A percentile compares a stretch with the other conserved stretches of the same genome.
These are phyloP conservation scores for Taphrorychus bicolor DNA, from an alignment of 2,888 invertebrate genomes.

Conservation along the genomic window DNA sequence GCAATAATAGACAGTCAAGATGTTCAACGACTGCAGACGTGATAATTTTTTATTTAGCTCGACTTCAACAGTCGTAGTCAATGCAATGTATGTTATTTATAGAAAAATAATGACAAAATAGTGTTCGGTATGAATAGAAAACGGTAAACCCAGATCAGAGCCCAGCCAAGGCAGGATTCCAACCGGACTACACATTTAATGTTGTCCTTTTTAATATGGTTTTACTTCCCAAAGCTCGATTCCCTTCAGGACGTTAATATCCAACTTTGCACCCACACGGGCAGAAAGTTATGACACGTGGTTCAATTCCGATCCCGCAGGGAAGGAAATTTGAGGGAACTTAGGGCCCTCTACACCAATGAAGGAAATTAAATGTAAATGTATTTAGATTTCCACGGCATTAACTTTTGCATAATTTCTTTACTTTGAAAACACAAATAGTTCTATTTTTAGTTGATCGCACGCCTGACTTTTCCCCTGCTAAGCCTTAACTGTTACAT, in stretches of 20 bases:
- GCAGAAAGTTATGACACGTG: neutral
- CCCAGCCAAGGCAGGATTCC: constrained; percentile 29
- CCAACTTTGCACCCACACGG: neutral
- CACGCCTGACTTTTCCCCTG: constrained; percentile 12
- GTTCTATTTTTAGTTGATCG: constrained; percentile 21
- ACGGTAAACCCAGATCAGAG: constrained; percentile 32
- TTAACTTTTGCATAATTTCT: constrained; percentile 29
- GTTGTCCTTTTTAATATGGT: constrained; percentile 24
- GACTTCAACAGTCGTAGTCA: constrained; percentile 31
- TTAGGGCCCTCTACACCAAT: neutral
- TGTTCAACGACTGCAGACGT: neutral
- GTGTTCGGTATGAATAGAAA: constrained; percentile 35
- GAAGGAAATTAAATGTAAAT: constrained; percentile 21
- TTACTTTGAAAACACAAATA: constrained; percentile 28
- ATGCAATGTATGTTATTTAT: constrained; percentile 37
- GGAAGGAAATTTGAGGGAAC: neutral
- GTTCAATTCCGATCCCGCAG: neutral
- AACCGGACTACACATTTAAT: constrained; percentile 17
- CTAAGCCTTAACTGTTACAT: constrained; percentile 27
- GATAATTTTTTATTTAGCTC: constrained; percentile 13
- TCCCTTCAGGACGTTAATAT: neutral
- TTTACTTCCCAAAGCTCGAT: neutral
- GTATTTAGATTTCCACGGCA: constrained; percentile 25
- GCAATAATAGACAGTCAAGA: neutral
- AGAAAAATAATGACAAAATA: constrained; percentile 39